Conservation (phyloP, 2,113 vertebrate genomes). For the Martes martes region DNA sequence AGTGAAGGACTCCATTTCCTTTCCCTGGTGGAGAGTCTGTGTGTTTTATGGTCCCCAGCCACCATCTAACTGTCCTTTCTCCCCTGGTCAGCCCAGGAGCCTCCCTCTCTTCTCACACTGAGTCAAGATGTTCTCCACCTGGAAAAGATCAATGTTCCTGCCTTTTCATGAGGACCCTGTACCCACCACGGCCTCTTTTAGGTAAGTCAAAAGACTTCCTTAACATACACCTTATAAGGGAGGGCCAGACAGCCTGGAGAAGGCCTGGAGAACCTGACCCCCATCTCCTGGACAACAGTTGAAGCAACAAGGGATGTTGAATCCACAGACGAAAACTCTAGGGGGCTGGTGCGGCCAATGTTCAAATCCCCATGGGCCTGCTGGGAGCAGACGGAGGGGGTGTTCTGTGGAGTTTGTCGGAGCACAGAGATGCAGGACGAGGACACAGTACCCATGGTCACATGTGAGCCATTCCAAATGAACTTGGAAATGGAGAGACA, state of each 20-base stretch:
- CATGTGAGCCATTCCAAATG: rapidly evolving
- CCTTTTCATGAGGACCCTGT: neutral
- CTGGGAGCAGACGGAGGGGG: rapidly evolving
- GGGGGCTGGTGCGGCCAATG: rapidly evolving
- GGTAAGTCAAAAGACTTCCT: neutral
- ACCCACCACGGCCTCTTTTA: neutral
- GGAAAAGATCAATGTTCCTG: neutral
- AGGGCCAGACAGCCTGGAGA: too few relatives aligned
- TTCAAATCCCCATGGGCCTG: neutral
- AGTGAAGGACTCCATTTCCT: rapidly evolving
- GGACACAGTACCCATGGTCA: rapidly evolving
- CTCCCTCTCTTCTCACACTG: rapidly evolving
- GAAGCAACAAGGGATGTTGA: neutral
- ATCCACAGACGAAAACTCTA: neutral
- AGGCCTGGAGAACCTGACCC: rapidly evolving
- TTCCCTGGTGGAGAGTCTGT: rapidly evolving
- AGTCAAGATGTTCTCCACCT: neutral
- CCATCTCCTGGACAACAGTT: neutral
- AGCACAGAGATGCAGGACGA: rapidly evolving
- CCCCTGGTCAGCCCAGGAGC: neutral
- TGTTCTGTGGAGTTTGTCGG: neutral
- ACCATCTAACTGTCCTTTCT: neutral
- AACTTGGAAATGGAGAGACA: neutral
- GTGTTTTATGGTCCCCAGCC: neutral
- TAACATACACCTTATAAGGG: rapidly evolving